Evolutionary conservation across 2,797 vertebrate species (phyloP).

Genomic region (Hippoglossus hippoglossus): DNA sequence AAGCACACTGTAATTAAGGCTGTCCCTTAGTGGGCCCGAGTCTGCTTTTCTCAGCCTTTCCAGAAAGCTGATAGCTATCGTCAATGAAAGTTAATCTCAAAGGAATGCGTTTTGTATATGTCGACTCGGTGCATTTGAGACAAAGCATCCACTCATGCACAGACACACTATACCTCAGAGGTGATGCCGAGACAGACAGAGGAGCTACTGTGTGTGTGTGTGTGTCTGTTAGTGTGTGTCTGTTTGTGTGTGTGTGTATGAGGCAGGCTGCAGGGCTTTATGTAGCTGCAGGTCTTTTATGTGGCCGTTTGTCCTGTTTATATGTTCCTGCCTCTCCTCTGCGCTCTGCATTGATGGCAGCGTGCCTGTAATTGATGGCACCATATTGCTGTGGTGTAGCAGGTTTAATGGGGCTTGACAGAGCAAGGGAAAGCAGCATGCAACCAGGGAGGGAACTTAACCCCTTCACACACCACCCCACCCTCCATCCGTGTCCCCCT

Average conservation of each 20-base stretch:
- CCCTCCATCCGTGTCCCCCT: slow-evolving; percentile 12
- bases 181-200: slow-evolving; percentile 20
- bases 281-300: slow-evolving; percentile 79
- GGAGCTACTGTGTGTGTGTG: neutral
- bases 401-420: slow-evolving; percentile 88
- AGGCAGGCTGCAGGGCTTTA: slow-evolving; percentile 63
- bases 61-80: slow-evolving; percentile 1
- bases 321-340: slow-evolving; percentile 79
- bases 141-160: slow-evolving; percentile 44
- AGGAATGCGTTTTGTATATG: slow-evolving; percentile 15
- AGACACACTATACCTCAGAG: slow-evolving; percentile 2
- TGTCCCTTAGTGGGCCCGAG: neutral
- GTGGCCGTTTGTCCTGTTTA: slow-evolving; percentile 88
- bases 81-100: slow-evolving; percentile 52
- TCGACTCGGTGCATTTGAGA: slow-evolving; percentile 26
- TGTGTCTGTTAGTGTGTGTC: neutral
- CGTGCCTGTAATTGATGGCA: slow-evolving; percentile 86
- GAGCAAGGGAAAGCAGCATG: slow-evolving; percentile 83
- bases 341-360: slow-evolving; percentile 80
- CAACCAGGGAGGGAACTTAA: slow-evolving; percentile 79
- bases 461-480: slow-evolving; percentile 71
- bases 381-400: slow-evolving; percentile 87
- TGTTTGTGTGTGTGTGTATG: slow-evolving; percentile 22
- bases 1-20: too few relatives aligned
- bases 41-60: slow-evolving; percentile 1